Base-by-base conservation (phyloP, 2,888 invertebrate species). In the Drosophila quinaria region DNA sequence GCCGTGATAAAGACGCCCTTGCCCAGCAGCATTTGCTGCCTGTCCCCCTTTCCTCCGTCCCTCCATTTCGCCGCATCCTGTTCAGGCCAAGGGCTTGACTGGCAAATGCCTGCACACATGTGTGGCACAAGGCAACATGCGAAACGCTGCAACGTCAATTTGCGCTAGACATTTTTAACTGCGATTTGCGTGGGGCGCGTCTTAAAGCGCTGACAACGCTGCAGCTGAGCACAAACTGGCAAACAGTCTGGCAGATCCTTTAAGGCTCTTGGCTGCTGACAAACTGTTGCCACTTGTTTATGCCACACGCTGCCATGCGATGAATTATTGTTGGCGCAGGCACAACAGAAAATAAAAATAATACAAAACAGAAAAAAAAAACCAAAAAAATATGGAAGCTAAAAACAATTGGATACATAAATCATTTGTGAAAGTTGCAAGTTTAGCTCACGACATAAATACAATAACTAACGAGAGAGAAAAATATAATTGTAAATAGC, bases 211-310 rank as follows among this genome's bases (percentile, higher is more conserved):
- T 79, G 62, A 64, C 75, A 65, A 61, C 31, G 64, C 59, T 70
- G 61, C 70, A 78, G 76, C 74, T 62, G 78, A 44, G 58, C 59
- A 58, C 52, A 41, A 31, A 9, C 39, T 22, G 39, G 8, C 19
- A 42, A n/a, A 1, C 42, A 19, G 46, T n/a, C 31, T 49, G 67
- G 54, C 58, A 80, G 74, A 71, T 65, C 61, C 64, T 86, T 84
- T 82, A 80, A 86, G 86, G 72, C 80, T 71, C 58, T 70, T 61
- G 76, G 56, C 60, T 70, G 79, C 81, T 87, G 86, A 87, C 89
- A 87, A 87, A 89, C 86, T 87, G 86, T 87, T 87, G 86, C 86
- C 86, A 87, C 89, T 89, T 87, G 89, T 82, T 89, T 80, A 72
- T 87, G 81, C 85, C 85, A 87, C 78, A 76, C 72, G 78, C 78